phyloP scores from a whole-genome alignment of 2,888 invertebrate genomes.

The Venusia cambrica region DNA sequence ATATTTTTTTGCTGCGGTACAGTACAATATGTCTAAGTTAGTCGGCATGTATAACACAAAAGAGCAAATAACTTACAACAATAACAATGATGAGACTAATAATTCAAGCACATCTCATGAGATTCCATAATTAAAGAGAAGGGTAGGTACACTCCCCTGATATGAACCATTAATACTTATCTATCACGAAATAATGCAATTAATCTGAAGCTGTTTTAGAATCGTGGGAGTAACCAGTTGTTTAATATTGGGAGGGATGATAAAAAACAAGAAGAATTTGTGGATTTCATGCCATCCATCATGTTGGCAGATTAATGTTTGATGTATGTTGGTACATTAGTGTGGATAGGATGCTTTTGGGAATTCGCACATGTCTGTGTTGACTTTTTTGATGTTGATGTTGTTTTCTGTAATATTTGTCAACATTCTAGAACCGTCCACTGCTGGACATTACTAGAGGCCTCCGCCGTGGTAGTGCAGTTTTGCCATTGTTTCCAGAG shows the following conservation, averaged over 20 bases:
- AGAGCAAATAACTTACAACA: constrained; percentile 7
- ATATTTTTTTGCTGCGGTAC: too few relatives aligned
- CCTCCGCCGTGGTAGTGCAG: too few relatives aligned
- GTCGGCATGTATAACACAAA: too few relatives aligned
- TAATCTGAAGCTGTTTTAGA: constrained; percentile 72
- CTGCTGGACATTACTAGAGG: too few relatives aligned
- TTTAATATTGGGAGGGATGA: constrained; percentile 32
- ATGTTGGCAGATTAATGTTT: constrained; percentile 67
- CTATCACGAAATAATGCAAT: constrained; percentile 76
- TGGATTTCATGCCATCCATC: constrained; percentile 55
- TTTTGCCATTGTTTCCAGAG: too few relatives aligned
- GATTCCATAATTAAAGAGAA: constrained; percentile 70
- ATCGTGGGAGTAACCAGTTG: constrained; percentile 75
- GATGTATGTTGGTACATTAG: constrained; percentile 57
- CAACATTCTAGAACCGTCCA: too few relatives aligned
- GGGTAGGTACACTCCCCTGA: constrained; percentile 59
- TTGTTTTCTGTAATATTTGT: neutral
- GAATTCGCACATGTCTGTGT: constrained; percentile 12
- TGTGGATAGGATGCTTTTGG: constrained; percentile 30
- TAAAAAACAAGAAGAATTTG: constrained; percentile 59
- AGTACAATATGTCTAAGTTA: neutral
- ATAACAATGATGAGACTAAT: constrained; percentile 55
- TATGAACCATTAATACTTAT: constrained; percentile 68
- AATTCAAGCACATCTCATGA: constrained; percentile 62
- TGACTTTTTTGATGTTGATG: neutral